Base-by-base conservation (phyloP, 1,140 invertebrate genomes). In the Anoplolepis gracilipes region DNA sequence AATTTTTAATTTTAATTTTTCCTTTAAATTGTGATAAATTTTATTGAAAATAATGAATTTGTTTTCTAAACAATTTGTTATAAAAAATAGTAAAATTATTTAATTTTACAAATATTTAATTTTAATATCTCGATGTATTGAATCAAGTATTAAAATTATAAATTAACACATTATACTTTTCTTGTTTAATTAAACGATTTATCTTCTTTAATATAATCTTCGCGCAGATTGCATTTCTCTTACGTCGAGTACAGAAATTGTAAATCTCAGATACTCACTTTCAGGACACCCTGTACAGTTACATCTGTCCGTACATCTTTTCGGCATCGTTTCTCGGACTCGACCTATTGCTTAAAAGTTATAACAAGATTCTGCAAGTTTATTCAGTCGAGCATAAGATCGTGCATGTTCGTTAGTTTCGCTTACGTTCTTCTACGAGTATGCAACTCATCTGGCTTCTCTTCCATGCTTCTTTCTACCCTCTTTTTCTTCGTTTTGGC, bases 301-400 rank as follows among this genome's bases (percentile, higher is more conserved):
- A 28, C 25, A 82, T 82, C 39, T 59, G 61, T 73, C 39, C 67
- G 69, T 36, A 70, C 36, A 81, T 73, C 53, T 72, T 55, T 30
- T 59, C 33, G 49, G 77, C 28, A 42, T 57, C 67, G 53, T 82
- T 25, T 13, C 46, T 82, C 61, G 53, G 65, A 42, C 39, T 82
- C 8, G 28, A 42, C 7, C 30, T 73, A 82, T 73, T 73, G 55
- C 39, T 67, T 82, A n/a, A n/a, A 82, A 82, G 53, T 82, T 73
- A 82, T 73, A 82, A 82, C 67, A 30, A 82, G 78, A 67, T 73
- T 73, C 28, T 73, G 59, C 28, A 59, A 82, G 67, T 82, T 82
- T 72, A 72, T 72, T 61, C 67, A 55, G 67, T 59, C 33, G 22
- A 22, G 33, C 42, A 25, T 30, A 53, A 42, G 11, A 25, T 70